Evolutionary conservation across 2,113 vertebrate genomes (phyloP).

Genomic region (Phocoena sinus): DNA sequence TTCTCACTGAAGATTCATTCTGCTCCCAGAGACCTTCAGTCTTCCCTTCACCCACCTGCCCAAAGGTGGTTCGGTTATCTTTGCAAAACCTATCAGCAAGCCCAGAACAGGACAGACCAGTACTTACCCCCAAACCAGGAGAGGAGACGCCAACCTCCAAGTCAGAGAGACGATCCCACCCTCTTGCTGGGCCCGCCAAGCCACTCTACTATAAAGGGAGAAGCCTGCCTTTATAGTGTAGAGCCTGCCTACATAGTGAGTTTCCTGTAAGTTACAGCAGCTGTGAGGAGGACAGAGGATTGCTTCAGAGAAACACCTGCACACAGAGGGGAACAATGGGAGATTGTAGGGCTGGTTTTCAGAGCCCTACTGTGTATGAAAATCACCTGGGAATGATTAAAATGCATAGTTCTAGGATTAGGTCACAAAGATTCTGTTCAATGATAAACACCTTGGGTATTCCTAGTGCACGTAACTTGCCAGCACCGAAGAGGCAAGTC

Average conservation of each 20-base stretch:
- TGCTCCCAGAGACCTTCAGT: neutral
- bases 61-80: neutral
- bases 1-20: neutral
- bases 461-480: neutral
- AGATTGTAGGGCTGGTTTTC: neutral
- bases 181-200: rapidly evolving
- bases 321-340: neutral
- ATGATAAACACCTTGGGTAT: neutral
- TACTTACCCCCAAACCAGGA: neutral
- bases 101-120: neutral
- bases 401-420: neutral
- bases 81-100: neutral
- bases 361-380: neutral
- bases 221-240: neutral
- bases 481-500: neutral
- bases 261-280: neutral
- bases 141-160: neutral
- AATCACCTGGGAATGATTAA: neutral
- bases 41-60: neutral
- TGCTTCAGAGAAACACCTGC: neutral
- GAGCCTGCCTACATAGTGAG: too few relatives aligned
- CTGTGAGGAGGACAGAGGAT: neutral
- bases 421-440: neutral
- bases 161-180: too few relatives aligned
- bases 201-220: neutral